Base-by-base conservation (phyloP, 2,797 vertebrate genomes). In the Takifugu rubripes region DNA sequence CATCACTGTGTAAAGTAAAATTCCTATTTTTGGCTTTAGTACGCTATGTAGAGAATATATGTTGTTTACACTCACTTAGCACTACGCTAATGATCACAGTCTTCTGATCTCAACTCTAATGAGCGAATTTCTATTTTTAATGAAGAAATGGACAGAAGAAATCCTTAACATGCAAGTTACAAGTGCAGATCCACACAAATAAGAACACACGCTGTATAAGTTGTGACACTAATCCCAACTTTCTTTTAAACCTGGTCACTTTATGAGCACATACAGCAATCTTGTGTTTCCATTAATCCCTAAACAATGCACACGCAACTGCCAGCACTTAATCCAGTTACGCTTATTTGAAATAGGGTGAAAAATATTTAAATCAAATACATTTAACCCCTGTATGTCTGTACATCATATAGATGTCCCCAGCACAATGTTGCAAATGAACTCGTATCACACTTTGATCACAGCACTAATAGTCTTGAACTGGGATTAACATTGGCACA, bases 31-130 rank as follows among this genome's bases (percentile, higher is more conserved):
- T 9, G 33, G 9, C 4, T 36, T 36, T 36, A 36, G 3, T 36
- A 36, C 12, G 33, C 12, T 2, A 40, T 70, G 26, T 17, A 42
- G 14, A 47, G 25, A 64, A 68, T 17, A 55, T 51, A 70, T 14
- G 26, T 33, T 48, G 15, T 29, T 17, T 11, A 1, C 33, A 33
- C 63, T 57, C 9, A 50, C 55, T 67, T 52, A 57, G 49, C 47
- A 52, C 53, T 36, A 27, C 24, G 53, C 43, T 40, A 68, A 48
- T 52, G 59, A 77, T 70, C 69, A 87, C 15, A 74, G 84, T 85
- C 84, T 78, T 64, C 71, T 72, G 70, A 86, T 88, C 78, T 70
- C 77, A 72, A 74, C 85, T 79, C 56, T 87, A 85, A 86, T 85
- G 77, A 83, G 83, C 68, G 85, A 83, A 84, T 83, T 84, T 59